Conservation (phyloP, 2,888 invertebrate species). For the Notodromas monacha region DNA sequence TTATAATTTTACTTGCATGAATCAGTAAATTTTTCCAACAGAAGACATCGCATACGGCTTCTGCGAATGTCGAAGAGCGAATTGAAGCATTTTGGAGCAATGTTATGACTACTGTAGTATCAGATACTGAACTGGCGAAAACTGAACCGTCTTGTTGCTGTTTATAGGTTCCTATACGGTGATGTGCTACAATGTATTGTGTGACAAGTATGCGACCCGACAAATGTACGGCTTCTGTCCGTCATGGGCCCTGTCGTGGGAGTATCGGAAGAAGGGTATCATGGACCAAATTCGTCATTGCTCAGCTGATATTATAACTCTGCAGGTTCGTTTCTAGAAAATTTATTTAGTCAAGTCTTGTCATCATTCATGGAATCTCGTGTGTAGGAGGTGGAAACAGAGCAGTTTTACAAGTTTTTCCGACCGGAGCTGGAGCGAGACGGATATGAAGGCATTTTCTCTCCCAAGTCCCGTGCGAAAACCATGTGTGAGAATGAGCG, state of each 20-base stretch:
- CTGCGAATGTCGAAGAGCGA: too few relatives aligned
- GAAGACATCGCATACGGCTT: too few relatives aligned
- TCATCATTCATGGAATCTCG: conserved; percentile 2
- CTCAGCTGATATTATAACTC: conserved; percentile 80
- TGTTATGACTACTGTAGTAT: too few relatives aligned
- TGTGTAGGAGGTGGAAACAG: conserved; percentile 82
- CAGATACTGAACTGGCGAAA: too few relatives aligned
- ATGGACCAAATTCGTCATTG: conserved; percentile 84
- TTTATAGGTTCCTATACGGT: conserved; percentile 64
- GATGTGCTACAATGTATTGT: conserved; percentile 97
- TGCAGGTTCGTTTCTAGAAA: conserved; percentile 27
- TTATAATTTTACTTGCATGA: too few relatives aligned
- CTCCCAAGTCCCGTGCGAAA: conserved; percentile 87
- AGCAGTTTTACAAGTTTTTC: conserved; percentile 90
- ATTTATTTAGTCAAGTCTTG: conserved; percentile 1
- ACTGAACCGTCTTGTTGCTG: too few relatives aligned
- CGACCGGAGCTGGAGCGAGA: conserved; percentile 65
- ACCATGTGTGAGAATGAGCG: conserved; percentile 88
- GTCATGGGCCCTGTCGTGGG: conserved; percentile 94
- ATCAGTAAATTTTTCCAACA: too few relatives aligned
- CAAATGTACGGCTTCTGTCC: conserved; percentile 99
- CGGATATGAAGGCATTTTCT: conserved; percentile 76
- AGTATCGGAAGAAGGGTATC: conserved; percentile 86
- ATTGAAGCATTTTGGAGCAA: too few relatives aligned
- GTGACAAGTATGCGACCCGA: conserved; percentile 92